Conservation (phyloP, 1,140 invertebrate genomes). For the Paramacrobiotus metropolitanus region DNA sequence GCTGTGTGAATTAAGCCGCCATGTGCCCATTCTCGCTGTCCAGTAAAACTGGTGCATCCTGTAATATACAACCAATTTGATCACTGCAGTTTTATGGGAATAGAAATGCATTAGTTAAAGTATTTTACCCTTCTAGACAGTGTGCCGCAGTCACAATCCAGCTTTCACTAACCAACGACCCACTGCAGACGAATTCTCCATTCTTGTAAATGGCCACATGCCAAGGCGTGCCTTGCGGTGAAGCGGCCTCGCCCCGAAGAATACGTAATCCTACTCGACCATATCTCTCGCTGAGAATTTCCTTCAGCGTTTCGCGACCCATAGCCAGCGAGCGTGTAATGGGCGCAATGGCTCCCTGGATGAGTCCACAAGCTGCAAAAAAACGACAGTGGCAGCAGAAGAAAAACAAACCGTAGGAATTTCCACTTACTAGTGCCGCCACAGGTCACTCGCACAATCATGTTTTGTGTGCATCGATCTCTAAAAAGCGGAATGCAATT, state of each 20-base stretch:
- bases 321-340: neutral
- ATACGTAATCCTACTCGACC: neutral
- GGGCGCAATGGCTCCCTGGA: conserved; percentile 1
- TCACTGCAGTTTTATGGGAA: too few relatives aligned
- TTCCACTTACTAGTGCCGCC: conserved; percentile 1
- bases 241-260: neutral
- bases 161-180: neutral
- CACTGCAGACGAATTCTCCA: conserved; percentile 12
- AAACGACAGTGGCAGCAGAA: too few relatives aligned
- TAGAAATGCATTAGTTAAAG: too few relatives aligned
- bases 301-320: neutral
- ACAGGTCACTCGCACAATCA: neutral
- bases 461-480: neutral
- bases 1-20: conserved; percentile 1
- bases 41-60: neutral
- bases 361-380: neutral
- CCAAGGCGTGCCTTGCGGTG: conserved; percentile 2
- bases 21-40: neutral
- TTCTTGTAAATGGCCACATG: conserved; percentile 15
- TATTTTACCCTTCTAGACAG: neutral
- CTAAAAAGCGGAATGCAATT: too few relatives aligned
- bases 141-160: conserved; percentile 1
- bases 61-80: too few relatives aligned
- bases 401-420: too few relatives aligned
- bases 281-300: neutral